Percentiles rank a stretch among this genome's conserved stretches.
These are phyloP conservation scores for Ariopsis seemanni DNA, from an alignment of 2,113 vertebrate genomes.

Conservation along the genomic window DNA sequence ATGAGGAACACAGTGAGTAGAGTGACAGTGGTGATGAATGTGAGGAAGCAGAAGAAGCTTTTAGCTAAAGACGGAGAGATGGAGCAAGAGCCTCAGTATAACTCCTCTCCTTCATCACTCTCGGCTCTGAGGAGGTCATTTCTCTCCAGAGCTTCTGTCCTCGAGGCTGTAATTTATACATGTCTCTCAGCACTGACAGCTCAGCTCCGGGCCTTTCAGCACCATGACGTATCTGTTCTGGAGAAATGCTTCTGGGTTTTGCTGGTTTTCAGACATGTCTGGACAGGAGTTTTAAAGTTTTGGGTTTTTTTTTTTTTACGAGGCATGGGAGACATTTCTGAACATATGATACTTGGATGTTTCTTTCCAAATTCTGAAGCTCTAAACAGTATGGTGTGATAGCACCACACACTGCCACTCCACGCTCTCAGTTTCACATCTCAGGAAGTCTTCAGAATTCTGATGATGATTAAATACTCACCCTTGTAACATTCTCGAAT, in stretches of 20 bases:
- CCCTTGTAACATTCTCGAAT: background rate
- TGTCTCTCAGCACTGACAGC: background rate
- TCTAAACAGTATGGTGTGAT: background rate
- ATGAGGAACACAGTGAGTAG: background rate
- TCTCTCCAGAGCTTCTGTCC: conserved; percentile 16
- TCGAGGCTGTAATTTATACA: conserved; percentile 8
- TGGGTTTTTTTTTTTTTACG: background rate
- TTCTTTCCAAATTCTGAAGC: background rate
- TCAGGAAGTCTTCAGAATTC: background rate
- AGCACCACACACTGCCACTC: background rate
- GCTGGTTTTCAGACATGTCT: background rate
- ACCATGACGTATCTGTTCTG: conserved; percentile 13
- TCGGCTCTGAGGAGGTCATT: background rate
- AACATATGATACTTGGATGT: background rate
- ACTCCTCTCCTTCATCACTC: conserved; percentile 13
- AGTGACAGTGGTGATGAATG: background rate
- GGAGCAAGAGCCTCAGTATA: background rate
- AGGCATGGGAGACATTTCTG: background rate
- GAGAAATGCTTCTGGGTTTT: background rate
- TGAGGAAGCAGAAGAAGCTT: conserved; percentile 18
- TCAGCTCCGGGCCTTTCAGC: conserved; percentile 5
- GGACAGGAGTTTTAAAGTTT: background rate
- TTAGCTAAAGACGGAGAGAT: background rate
- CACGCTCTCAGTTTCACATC: background rate
- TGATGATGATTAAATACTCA: no score